Evolutionary conservation across 2,797 vertebrate species (phyloP), one percentile per base, ranked within the genome.

Genomic region (Danio kyathit): DNA sequence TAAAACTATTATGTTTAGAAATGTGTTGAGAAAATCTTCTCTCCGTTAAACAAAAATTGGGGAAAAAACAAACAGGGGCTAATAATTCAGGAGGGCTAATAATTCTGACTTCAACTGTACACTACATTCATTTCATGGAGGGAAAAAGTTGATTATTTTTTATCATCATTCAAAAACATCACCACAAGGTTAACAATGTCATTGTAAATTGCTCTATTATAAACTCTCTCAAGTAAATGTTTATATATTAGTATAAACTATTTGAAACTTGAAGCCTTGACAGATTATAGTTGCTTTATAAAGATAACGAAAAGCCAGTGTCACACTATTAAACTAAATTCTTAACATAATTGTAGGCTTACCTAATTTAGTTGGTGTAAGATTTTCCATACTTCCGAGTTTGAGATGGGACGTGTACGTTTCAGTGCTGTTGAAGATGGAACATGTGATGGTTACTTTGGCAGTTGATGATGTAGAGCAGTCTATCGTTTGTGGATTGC

Each of bases 361-460:
- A 74, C 78, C 78, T 1, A 57, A 16, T 56, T 5, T 65, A 21
- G 0, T 0, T 10, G 41, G 49, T 59, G 8, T 0, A 3, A 0
- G 0, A 11, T 0, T 0, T 0, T 6, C 2, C 0, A 0, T 0
- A 0, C 0, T 0, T 0, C 5, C 0, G 2, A 0, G 48, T 12
- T 0, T 7, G 86, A 88, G 84, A 0, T 0, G 0, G 38, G 88
- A 73, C 0, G 0, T 0, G 72, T 82, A 94, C 0, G 0, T 3
- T 38, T 87, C 87, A 0, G 0, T 0, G 67, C 29, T 83, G 0
- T 14, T 16, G 41, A 19, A 16, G 41, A 93, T 89, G 48, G 21
- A 72, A 44, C 87, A 87, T 0, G 0, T 82, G 44, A 90, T 56
- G 0, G 0, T 0, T 1, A 90, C n/a, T 0, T 0, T 0, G 0